Evolutionary conservation across 1,140 invertebrate genomes (phyloP).

Genomic region (Bicyclus anynana): DNA sequence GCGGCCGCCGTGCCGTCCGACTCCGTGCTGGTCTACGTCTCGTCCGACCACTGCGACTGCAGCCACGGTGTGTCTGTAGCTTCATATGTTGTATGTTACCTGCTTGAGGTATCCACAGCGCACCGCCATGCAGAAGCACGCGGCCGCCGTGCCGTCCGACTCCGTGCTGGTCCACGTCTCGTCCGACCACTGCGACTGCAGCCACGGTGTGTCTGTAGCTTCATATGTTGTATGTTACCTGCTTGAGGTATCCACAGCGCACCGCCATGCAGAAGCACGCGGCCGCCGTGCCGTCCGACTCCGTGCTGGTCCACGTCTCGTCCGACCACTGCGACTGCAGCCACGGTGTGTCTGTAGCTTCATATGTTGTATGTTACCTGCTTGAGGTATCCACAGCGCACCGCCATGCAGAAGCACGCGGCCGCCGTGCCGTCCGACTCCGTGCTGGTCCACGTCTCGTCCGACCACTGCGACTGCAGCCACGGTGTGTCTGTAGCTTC

Average conservation of each 20-base stretch:
- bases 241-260: conserved; percentile 57
- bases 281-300: conserved; percentile 49
- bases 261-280: conserved; percentile 64
- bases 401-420: conserved; percentile 61
- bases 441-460: conserved; percentile 50
- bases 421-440: conserved; percentile 52
- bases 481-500: not conserved
- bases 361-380: conserved; percentile 34
- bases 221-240: conserved; percentile 30
- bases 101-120: conserved; percentile 61
- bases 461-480: conserved; percentile 51
- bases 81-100: conserved; percentile 23
- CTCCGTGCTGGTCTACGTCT: too few species aligned
- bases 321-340: conserved; percentile 51
- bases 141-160: conserved; percentile 41
- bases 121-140: conserved; percentile 63
- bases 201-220: too few species aligned
- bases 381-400: conserved; percentile 58
- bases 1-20: conserved; percentile 43
- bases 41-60: too few species aligned
- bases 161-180: too few species aligned
- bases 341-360: conserved; percentile 8
- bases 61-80: too few species aligned
- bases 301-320: conserved; percentile 51
- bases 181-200: too few species aligned